Base-by-base conservation (phyloP, 1,140 invertebrate species). In the Neodiprion fabricii region DNA sequence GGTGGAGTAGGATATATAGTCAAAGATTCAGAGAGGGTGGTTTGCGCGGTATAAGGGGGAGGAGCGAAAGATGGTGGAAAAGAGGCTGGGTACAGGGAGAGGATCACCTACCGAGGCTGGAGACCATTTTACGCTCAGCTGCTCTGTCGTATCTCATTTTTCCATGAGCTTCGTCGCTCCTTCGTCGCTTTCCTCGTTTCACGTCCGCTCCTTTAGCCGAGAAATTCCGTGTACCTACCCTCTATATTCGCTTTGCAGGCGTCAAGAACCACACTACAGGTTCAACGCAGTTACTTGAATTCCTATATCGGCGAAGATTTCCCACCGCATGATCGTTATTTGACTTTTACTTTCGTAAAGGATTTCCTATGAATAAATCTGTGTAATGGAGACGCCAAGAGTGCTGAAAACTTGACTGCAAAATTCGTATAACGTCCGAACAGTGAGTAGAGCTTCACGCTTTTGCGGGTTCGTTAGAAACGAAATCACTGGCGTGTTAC, bases 121-220 rank as follows among this genome's bases (percentile, higher is more conserved):
- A 75, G 76, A 80, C 83, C 85, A 85, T 85, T 87, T 87, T 83
- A 85, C 81, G 82, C 85, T 87, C 83, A 83, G 82, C 79, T 85
- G 81, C 84, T 78, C 81, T 77, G 77, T 85, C 84, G 82, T 86
- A 84, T 85, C 81, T 85, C 82, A 85, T 86, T 85, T 86, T 85
- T 83, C 80, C 74, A 73, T 53, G 77, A 77, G 79, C 71, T 78
- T 77, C 76, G 74, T 78, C 76, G 78, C 78, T 73, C 11, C 75
- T 74, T 70, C 53, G 53, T 17, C n/a, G 53, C 53, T 61, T 17
- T 61, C 53, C 53, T 61, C 53, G 53, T 61, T 61, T 17, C 53
- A 61, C 53, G 53, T 9, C n/a, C 53, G 53, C 11, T 61, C 53
- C 53, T 61, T 61, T 61, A 61, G 11, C 53, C 53, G 53, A 14